phyloP scores from a whole-genome alignment of 2,888 invertebrate genomes.

The Nipponacmea schrenckii region DNA sequence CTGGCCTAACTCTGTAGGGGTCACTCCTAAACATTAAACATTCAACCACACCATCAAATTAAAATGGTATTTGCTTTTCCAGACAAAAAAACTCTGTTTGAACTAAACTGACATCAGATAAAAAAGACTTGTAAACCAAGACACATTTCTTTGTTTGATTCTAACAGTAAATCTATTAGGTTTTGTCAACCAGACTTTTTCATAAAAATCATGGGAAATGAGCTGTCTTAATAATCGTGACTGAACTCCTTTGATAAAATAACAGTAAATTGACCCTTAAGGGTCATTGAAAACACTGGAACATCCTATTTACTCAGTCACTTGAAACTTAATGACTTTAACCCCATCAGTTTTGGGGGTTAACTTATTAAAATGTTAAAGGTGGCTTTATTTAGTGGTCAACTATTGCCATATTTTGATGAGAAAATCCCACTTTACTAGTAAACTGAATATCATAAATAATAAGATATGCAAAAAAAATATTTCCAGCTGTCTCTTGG shows the following conservation, averaged over 20 bases:
- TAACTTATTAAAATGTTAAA: no score
- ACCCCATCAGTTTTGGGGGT: no score
- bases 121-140: background rate
- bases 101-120: background rate
- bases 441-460: no score
- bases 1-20: background rate
- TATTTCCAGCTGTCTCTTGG: no score
- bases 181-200: background rate
- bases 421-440: no score
- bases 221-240: no score
- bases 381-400: no score
- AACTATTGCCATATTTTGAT: no score
- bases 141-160: background rate
- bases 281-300: background rate
- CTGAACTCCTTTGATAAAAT: background rate
- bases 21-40: background rate
- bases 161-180: background rate
- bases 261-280: conserved; percentile 8
- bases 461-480: no score
- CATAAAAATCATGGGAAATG: background rate
- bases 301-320: no score
- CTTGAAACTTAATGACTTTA: no score
- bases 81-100: background rate
- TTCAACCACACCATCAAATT: background rate
- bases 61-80: background rate